Evolutionary conservation across 1,140 invertebrate genomes (phyloP).

Genomic region (Steinernema khuongi): DNA sequence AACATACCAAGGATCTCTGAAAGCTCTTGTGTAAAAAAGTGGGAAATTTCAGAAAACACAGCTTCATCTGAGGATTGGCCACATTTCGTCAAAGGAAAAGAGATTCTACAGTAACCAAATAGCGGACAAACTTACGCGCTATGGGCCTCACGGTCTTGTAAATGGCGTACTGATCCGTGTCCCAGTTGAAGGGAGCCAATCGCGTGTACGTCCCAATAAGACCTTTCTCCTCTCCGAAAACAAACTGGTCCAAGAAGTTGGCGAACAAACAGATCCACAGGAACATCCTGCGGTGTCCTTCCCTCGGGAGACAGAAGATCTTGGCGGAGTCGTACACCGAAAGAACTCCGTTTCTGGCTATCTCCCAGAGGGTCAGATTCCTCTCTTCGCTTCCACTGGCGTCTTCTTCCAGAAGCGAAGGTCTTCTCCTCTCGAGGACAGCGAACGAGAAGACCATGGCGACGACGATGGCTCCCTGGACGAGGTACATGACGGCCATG

Average conservation of each 20-base stretch:
- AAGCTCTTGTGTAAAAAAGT: constrained; percentile 1
- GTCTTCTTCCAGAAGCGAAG: constrained; percentile 23
- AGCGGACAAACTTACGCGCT: constrained; percentile 42
- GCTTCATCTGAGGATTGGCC: too few species aligned
- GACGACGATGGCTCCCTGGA: constrained; percentile 17
- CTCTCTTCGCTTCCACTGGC: background rate
- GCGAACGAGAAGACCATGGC: constrained; percentile 17
- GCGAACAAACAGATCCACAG: constrained; percentile 36
- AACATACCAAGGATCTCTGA: constrained; percentile 46
- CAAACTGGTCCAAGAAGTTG: constrained; percentile 40
- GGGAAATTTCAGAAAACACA: background rate
- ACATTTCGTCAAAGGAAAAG: too few species aligned
- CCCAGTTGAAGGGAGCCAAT: constrained; percentile 38
- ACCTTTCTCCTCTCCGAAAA: constrained; percentile 42
- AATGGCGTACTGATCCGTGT: constrained; percentile 29
- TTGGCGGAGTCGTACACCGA: constrained; percentile 31
- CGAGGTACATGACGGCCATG: constrained; percentile 28
- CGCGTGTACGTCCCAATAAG: constrained; percentile 29
- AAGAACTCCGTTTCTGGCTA: constrained; percentile 22
- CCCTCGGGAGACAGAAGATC: constrained; percentile 23
- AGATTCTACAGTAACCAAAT: too few species aligned
- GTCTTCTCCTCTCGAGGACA: constrained; percentile 23
- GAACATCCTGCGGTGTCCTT: constrained; percentile 31
- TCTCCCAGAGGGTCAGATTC: background rate
- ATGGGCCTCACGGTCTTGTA: constrained; percentile 45